Conservation (phyloP, 2,797 vertebrate species). For the Chloroceryle inda region DNA sequence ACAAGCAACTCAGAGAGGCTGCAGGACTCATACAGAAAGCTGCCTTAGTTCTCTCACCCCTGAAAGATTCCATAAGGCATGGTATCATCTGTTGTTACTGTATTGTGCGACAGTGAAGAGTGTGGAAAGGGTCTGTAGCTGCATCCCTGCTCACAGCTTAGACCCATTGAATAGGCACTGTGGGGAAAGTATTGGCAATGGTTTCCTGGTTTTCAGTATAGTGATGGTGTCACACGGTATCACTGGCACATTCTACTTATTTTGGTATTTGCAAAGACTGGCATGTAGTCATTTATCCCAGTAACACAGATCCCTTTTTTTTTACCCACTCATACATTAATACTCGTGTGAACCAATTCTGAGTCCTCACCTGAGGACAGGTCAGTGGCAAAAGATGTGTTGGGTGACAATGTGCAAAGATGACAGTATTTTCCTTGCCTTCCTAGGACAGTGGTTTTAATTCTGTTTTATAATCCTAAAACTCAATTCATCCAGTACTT, state of each 20-base stretch:
- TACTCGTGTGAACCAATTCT: background rate
- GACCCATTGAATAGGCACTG: background rate
- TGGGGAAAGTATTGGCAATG: background rate
- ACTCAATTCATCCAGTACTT: background rate
- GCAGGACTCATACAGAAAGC: background rate
- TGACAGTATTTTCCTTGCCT: background rate
- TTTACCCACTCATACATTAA: background rate
- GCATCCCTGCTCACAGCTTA: background rate
- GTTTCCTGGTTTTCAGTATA: background rate
- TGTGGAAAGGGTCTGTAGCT: background rate
- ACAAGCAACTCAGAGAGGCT: background rate
- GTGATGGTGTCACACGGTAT: background rate
- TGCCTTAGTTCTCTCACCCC: fast-evolving
- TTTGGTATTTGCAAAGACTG: background rate
- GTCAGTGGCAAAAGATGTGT: background rate
- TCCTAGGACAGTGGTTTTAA: background rate
- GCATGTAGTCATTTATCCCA: background rate
- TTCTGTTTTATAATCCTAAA: background rate
- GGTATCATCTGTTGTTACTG: background rate
- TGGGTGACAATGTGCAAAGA: background rate
- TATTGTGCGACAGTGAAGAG: background rate
- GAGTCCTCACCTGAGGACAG: background rate
- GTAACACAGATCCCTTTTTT: background rate
- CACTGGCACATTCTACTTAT: background rate
- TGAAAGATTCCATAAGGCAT: background rate